Evolutionary conservation across 2,888 invertebrate species (phyloP).

Genomic region (Oligia latruncula): DNA sequence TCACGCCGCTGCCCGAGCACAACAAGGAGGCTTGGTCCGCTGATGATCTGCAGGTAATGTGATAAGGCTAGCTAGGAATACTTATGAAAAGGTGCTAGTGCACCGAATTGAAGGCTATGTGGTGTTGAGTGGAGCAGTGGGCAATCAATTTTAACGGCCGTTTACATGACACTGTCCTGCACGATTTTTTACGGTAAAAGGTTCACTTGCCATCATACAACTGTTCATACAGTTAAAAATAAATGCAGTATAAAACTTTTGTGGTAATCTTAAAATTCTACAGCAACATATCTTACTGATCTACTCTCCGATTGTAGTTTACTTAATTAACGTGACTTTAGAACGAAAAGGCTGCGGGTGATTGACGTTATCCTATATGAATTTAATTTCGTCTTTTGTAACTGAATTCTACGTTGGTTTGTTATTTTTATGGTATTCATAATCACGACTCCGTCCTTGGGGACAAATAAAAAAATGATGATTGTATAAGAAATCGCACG

Average conservation of each 20-base stretch:
- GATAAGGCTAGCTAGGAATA: not conserved
- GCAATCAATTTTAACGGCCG: not conserved
- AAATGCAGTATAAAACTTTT: not conserved
- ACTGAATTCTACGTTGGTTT: not conserved
- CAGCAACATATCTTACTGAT: not conserved
- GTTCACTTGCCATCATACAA: not conserved
- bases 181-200: not conserved
- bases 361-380: not conserved
- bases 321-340: not conserved
- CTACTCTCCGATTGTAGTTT: too few relatives aligned
- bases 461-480: too few relatives aligned
- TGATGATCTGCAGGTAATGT: conserved; percentile 94
- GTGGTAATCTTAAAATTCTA: not conserved
- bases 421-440: not conserved
- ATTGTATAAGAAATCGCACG: not conserved
- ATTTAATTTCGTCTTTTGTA: not conserved
- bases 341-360: not conserved
- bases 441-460: too few relatives aligned
- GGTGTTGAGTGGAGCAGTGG: not conserved
- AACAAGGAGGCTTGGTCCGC: conserved; percentile 96
- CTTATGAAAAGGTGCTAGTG: not conserved
- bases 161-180: too few relatives aligned
- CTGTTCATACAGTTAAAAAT: not conserved
- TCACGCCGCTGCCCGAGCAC: conserved; percentile 94
- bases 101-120: not conserved